Conservation (phyloP, 2,888 invertebrate genomes). For the Nemapogon koenigi region DNA sequence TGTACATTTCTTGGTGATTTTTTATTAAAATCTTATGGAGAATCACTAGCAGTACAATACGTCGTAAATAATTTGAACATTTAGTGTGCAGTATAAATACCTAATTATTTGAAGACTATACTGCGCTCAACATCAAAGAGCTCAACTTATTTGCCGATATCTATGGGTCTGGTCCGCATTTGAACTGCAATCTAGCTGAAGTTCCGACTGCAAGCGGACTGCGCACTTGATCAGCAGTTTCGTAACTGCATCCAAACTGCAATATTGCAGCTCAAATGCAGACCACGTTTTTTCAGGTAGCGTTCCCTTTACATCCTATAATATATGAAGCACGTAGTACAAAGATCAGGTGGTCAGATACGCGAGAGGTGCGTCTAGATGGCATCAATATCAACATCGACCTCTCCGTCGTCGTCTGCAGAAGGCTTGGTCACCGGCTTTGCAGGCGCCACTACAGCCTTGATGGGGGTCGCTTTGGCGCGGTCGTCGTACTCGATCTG, state of each 20-base stretch:
- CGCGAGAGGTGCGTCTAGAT: conserved; percentile 65
- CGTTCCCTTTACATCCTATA: neutral
- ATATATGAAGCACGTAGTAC: neutral
- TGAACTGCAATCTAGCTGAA: no score
- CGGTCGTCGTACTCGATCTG: conserved; percentile 91
- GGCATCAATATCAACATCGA: conserved; percentile 92
- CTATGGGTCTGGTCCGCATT: no score
- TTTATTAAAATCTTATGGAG: no score
- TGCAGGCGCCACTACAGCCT: conserved; percentile 60
- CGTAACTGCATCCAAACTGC: conserved; percentile 1
- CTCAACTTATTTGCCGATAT: no score
- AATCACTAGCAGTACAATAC: no score
- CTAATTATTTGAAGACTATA: no score
- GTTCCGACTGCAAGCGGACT: no score
- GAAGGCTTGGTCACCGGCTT: conserved; percentile 28
- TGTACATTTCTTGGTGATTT: no score
- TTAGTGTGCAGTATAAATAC: no score
- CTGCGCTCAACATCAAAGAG: no score
- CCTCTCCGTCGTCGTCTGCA: conserved; percentile 75
- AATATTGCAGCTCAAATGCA: neutral
- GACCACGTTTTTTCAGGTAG: neutral
- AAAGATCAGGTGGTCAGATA: neutral
- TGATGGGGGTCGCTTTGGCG: conserved; percentile 77
- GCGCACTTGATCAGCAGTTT: conserved; percentile 15
- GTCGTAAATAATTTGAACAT: no score